Conservation (phyloP, 2,888 invertebrate genomes). For the Cataglyphis albicans region DNA sequence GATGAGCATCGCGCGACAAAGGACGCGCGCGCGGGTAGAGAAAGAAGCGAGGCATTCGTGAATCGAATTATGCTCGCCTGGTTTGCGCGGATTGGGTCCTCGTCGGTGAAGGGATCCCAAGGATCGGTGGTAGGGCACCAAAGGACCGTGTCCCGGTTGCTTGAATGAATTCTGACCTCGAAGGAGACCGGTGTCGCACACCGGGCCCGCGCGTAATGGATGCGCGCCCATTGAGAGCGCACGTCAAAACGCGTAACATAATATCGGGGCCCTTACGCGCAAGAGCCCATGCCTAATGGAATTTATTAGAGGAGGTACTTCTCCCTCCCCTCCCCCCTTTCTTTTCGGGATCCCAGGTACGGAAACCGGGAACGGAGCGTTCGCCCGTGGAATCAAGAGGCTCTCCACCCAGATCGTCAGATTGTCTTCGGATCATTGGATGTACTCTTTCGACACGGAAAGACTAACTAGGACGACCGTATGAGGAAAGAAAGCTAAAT, state of each 20-base stretch:
- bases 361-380: slow-evolving; percentile 10
- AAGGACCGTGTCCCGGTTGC: slow-evolving; percentile 24
- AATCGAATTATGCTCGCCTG: slow-evolving; percentile 82
- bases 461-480: slow-evolving; percentile 30
- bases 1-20: slow-evolving; percentile 68
- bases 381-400: slow-evolving; percentile 68
- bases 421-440: slow-evolving; percentile 41
- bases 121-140: slow-evolving; percentile 46
- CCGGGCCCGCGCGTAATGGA: slow-evolving; percentile 82
- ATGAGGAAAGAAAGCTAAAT: slow-evolving; percentile 26
- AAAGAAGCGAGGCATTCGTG: slow-evolving; percentile 70
- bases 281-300: slow-evolving; percentile 85
- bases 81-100: slow-evolving; percentile 71
- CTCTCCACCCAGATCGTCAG: slow-evolving; percentile 43
- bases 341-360: slow-evolving; percentile 48
- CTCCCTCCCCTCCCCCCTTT: neutral
- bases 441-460: slow-evolving; percentile 25
- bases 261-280: slow-evolving; percentile 81
- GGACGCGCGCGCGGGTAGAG: slow-evolving; percentile 60
- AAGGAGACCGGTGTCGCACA: slow-evolving; percentile 77
- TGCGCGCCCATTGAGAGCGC: slow-evolving; percentile 79
- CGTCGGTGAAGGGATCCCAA: slow-evolving; percentile 28
- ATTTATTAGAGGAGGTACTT: slow-evolving; percentile 83
- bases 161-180: slow-evolving; percentile 67
- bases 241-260: slow-evolving; percentile 83